Percentiles rank a stretch among this genome's conserved stretches.
Evolutionary conservation across 2,797 vertebrate genomes (phyloP).

Genomic region (Paramormyrops hopkinsi): DNA sequence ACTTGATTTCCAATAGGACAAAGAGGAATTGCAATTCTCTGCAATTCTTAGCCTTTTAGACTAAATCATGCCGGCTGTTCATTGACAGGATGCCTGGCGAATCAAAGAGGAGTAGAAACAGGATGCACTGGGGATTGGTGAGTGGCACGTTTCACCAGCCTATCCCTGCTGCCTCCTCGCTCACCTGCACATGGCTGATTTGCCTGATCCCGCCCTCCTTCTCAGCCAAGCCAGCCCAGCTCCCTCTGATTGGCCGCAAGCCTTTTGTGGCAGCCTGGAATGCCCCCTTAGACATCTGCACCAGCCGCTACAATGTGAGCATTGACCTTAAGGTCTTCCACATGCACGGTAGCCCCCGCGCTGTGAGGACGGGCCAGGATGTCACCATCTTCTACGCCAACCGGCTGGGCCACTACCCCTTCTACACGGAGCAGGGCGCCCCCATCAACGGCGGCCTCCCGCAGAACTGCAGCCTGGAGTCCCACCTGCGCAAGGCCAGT

Average conservation of each 20-base stretch:
- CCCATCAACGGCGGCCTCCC: constrained; percentile 63
- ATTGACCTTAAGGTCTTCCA: constrained; percentile 64
- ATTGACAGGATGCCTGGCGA: constrained; percentile 57
- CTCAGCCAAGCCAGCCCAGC: constrained; percentile 61
- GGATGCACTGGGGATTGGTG: constrained; percentile 57
- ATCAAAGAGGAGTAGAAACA: constrained; percentile 45
- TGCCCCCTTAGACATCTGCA: constrained; percentile 63
- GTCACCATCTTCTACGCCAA: constrained; percentile 77
- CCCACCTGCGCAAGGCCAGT: constrained; percentile 61
- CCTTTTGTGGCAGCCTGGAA: constrained; percentile 73
- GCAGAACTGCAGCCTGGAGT: constrained; percentile 69
- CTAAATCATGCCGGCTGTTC: not conserved
- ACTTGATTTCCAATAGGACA: not conserved
- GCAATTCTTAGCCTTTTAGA: not conserved
- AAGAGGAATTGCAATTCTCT: not conserved
- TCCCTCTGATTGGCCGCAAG: constrained; percentile 62
- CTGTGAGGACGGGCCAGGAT: constrained; percentile 67
- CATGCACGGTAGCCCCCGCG: constrained; percentile 62
- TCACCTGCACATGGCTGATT: constrained; percentile 56
- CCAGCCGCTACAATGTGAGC: constrained; percentile 57
- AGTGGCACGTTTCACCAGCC: constrained; percentile 52
- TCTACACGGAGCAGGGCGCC: constrained; percentile 58
- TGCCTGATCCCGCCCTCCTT: constrained; percentile 52
- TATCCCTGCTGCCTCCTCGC: constrained; percentile 43
- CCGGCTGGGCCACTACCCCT: constrained; percentile 68